phyloP scores from a whole-genome alignment of 2,888 invertebrate genomes.

The Sarcophaga subvicina region DNA sequence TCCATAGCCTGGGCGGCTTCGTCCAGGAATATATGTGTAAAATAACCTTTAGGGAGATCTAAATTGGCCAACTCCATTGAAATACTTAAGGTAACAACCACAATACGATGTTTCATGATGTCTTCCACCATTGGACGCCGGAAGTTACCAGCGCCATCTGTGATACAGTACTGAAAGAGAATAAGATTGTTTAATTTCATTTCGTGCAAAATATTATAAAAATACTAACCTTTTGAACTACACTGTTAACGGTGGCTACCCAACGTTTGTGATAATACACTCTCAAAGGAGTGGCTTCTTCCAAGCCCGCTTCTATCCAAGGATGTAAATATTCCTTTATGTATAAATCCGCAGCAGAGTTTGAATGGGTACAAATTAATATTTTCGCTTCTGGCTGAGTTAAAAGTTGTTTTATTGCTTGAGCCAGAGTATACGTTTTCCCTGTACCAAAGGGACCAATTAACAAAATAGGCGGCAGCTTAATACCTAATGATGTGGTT shows the following conservation, averaged over 20 bases:
- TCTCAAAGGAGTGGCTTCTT: slow-evolving; percentile 87
- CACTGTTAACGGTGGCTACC: slow-evolving; percentile 89
- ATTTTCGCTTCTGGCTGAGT: slow-evolving; percentile 86
- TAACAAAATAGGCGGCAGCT: slow-evolving; percentile 87
- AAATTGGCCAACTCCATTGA: slow-evolving; percentile 88
- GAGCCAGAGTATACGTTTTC: slow-evolving; percentile 92
- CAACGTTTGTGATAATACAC: slow-evolving; percentile 91
- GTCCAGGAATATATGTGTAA: slow-evolving; percentile 92
- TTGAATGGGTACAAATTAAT: slow-evolving; percentile 93
- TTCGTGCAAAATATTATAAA: not conserved
- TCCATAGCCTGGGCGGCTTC: slow-evolving; percentile 95
- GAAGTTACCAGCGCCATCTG: slow-evolving; percentile 86
- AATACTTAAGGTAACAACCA: slow-evolving; percentile 91
- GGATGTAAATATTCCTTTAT: slow-evolving; percentile 92
- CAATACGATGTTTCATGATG: slow-evolving; percentile 86
- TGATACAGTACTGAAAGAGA: slow-evolving; percentile 86
- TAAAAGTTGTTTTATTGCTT: slow-evolving; percentile 87
- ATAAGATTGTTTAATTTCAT: not conserved
- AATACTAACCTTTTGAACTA: slow-evolving; percentile 85
- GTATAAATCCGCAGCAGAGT: slow-evolving; percentile 93
- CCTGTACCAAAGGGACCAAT: slow-evolving; percentile 94
- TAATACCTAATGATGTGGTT: slow-evolving; percentile 85
- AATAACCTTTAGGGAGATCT: slow-evolving; percentile 85
- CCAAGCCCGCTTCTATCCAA: slow-evolving; percentile 86
- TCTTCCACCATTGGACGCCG: slow-evolving; percentile 88